phyloP scores from a whole-genome alignment of 2,797 vertebrate genomes.

The Halcyon badia region DNA sequence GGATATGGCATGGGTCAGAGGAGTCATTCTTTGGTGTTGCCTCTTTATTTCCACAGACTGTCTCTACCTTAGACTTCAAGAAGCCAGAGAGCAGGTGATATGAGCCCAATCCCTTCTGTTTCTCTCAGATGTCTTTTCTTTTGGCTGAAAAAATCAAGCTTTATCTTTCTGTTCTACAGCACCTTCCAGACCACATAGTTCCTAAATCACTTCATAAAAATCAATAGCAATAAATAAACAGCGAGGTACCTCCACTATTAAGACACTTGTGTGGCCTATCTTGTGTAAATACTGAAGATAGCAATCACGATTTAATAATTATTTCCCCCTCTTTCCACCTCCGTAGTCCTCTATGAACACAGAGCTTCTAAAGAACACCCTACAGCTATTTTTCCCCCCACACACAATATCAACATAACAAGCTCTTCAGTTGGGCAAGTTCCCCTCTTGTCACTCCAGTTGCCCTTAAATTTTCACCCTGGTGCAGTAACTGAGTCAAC shows the following conservation, averaged over 20 bases:
- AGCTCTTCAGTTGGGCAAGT: slow-evolving; percentile 1
- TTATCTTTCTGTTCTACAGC: background rate
- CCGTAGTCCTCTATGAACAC: background rate
- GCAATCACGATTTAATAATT: slow-evolving; percentile 8
- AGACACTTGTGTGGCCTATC: slow-evolving; percentile 33
- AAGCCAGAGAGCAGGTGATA: background rate
- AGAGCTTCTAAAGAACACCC: slow-evolving; percentile 59
- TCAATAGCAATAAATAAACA: slow-evolving; percentile 13
- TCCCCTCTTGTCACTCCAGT: background rate
- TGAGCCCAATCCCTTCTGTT: background rate
- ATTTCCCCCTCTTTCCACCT: slow-evolving; percentile 29
- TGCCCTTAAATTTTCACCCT: slow-evolving; percentile 48
- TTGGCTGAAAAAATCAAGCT: background rate
- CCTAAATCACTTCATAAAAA: background rate
- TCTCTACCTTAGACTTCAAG: background rate
- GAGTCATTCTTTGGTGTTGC: background rate
- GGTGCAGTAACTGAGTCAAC: slow-evolving; percentile 55
- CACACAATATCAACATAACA: slow-evolving; percentile 11
- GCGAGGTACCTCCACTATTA: background rate
- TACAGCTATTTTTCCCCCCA: background rate
- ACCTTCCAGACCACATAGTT: background rate
- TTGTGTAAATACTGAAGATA: slow-evolving; percentile 33
- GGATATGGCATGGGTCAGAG: background rate
- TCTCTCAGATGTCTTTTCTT: background rate
- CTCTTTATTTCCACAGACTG: background rate